Evolutionary conservation across 1,140 invertebrate species (phyloP).

Genomic region (Diuraphis noxia): DNA sequence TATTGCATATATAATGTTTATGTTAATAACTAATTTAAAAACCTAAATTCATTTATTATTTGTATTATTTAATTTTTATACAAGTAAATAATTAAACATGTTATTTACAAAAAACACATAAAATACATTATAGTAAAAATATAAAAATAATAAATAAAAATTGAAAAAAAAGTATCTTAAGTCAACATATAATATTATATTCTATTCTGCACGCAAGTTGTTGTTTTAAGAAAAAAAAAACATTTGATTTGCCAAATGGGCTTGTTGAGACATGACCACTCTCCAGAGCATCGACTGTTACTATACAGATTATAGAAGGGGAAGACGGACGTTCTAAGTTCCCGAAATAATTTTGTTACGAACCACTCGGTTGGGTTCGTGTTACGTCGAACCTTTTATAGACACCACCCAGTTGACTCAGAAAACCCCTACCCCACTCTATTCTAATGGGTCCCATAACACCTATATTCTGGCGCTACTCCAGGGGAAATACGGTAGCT

Average conservation of each 20-base stretch:
- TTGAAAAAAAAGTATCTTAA: background rate
- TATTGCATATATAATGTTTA: background rate
- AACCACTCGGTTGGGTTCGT: constrained; percentile 46
- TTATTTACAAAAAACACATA: background rate
- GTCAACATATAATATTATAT: background rate
- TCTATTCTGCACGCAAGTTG: background rate
- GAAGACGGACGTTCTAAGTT: constrained; percentile 20
- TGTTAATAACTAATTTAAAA: background rate
- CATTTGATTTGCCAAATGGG: constrained; percentile 39
- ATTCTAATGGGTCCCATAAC: background rate
- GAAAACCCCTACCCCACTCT: constrained; percentile 21
- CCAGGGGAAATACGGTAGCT: constrained; percentile 18
- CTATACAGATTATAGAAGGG: background rate
- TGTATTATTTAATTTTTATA: too few relatives aligned
- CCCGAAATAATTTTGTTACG: constrained; percentile 45
- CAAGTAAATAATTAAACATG: background rate
- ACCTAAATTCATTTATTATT: too few relatives aligned
- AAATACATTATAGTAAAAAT: background rate
- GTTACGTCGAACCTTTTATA: constrained; percentile 53
- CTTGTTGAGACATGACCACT: background rate
- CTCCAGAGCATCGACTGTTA: background rate
- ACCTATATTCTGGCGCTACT: constrained; percentile 37
- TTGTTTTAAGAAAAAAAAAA: constrained; percentile 33
- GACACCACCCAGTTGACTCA: constrained; percentile 40
- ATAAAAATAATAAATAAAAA: background rate